Evolutionary conservation across 2,888 invertebrate species (phyloP).

Genomic region (Abrostola triplasia): DNA sequence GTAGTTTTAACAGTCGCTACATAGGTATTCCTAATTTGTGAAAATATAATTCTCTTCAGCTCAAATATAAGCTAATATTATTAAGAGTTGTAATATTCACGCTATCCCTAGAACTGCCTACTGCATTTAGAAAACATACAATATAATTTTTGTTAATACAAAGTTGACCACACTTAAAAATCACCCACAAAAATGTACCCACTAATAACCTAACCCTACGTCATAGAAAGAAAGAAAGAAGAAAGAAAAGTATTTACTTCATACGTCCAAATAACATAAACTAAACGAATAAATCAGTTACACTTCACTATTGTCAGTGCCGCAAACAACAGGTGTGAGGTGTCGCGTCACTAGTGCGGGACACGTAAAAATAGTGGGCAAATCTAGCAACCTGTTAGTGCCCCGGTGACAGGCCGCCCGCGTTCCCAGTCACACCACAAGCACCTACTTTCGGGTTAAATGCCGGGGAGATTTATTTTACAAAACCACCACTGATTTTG

Average conservation of each 20-base stretch:
- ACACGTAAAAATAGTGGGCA: constrained; percentile 85
- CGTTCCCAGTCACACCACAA: constrained; percentile 70
- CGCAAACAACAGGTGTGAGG: constrained; percentile 80
- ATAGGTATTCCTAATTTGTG: too few relatives aligned
- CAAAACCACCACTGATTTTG: constrained; percentile 16
- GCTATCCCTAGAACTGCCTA: too few relatives aligned
- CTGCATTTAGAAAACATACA: too few relatives aligned
- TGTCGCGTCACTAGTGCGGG: constrained; percentile 81
- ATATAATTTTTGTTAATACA: too few relatives aligned
- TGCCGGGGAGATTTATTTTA: constrained; percentile 33
- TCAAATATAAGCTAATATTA: too few relatives aligned
- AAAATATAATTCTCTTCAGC: too few relatives aligned
- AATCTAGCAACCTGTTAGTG: constrained; percentile 86
- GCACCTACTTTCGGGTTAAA: constrained; percentile 58
- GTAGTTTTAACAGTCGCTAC: too few relatives aligned
- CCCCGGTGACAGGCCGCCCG: constrained; percentile 62
- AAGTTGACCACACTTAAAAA: too few relatives aligned
- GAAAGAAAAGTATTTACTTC: too few relatives aligned
- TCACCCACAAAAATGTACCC: neutral
- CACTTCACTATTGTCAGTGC: constrained; percentile 38
- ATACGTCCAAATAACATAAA: neutral
- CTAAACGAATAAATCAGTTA: constrained; percentile 10
- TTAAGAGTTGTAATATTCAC: too few relatives aligned
- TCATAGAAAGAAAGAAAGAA: too few relatives aligned
- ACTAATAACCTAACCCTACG: neutral